phyloP scores from a whole-genome alignment of 2,797 vertebrate species.

The Mormyrops boulengeri region DNA sequence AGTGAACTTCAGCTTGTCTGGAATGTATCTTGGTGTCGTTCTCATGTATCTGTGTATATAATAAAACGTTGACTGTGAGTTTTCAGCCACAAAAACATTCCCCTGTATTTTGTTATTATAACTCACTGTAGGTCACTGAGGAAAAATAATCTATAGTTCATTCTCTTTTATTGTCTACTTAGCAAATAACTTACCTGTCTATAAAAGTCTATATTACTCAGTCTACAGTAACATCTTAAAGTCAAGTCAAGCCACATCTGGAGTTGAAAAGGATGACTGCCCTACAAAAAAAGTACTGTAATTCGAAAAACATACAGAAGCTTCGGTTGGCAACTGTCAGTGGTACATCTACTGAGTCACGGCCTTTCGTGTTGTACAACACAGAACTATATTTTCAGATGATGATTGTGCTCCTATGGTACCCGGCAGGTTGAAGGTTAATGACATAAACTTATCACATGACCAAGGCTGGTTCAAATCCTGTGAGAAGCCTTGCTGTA shows the following conservation, averaged over 20 bases:
- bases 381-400: not conserved
- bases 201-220: not conserved
- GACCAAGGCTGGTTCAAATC: not conserved
- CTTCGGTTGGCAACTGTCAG: not conserved
- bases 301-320: not conserved
- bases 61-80: not conserved
- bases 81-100: not conserved
- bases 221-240: not conserved
- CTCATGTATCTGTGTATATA: not conserved
- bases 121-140: not conserved
- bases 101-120: not conserved
- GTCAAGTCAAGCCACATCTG: not conserved
- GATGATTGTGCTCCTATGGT: not conserved
- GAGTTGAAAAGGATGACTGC: not conserved
- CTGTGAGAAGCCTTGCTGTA: not conserved
- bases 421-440: not conserved
- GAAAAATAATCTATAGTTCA: not conserved
- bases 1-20: not conserved
- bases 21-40: not conserved
- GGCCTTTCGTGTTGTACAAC: not conserved
- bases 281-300: not conserved
- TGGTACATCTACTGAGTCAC: not conserved
- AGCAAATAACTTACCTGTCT: slow-evolving; percentile 11
- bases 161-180: not conserved
- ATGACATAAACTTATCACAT: not conserved